A percentile compares a stretch with the other conserved stretches of the same genome.
Conservation (phyloP, 2,797 vertebrate genomes). For the Anguilla anguilla region DNA sequence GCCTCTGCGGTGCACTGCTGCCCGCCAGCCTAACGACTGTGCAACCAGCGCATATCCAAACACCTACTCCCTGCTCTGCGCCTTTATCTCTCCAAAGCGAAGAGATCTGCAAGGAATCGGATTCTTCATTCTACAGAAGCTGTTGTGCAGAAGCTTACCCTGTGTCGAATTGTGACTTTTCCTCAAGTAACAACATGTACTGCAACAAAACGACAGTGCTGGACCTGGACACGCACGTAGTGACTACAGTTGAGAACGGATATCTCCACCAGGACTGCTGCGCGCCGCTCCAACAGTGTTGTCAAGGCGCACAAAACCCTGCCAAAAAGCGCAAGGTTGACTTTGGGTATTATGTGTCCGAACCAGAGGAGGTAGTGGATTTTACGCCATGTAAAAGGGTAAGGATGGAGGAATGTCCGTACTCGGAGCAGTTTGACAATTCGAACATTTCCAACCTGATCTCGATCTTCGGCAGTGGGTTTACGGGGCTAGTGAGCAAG, state of each 20-base stretch:
- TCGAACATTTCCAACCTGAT: slow-evolving; percentile 97
- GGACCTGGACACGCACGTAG: slow-evolving; percentile 97
- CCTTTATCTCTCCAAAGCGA: slow-evolving; percentile 54
- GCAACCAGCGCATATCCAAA: slow-evolving; percentile 51
- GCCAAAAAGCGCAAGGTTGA: slow-evolving; percentile 77
- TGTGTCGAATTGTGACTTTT: slow-evolving; percentile 68
- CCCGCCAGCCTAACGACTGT: slow-evolving; percentile 54
- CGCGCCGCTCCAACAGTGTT: slow-evolving; percentile 74
- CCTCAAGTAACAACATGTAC: slow-evolving; percentile 66
- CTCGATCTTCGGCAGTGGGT: slow-evolving; percentile 95
- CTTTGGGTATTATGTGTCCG: slow-evolving; percentile 70
- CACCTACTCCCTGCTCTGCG: slow-evolving; percentile 61
- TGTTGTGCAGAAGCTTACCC: slow-evolving; percentile 76
- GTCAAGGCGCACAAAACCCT: slow-evolving; percentile 71
- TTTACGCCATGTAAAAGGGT: slow-evolving; percentile 84
- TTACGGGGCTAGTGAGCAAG: slow-evolving; percentile 88
- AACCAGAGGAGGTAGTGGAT: slow-evolving; percentile 76
- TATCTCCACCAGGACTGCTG: slow-evolving; percentile 94
- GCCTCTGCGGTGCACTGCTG: slow-evolving; percentile 66
- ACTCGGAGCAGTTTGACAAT: slow-evolving; percentile 79
- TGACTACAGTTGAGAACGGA: slow-evolving; percentile 95
- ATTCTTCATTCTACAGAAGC: slow-evolving; percentile 77
- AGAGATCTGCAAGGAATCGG: slow-evolving; percentile 70
- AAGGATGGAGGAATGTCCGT: slow-evolving; percentile 83
- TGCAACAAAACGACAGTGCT: slow-evolving; percentile 94